A percentile compares a stretch with the other conserved stretches of the same genome.
Evolutionary conservation across 2,888 invertebrate genomes (phyloP).

Genomic region (Atethmia centrago): DNA sequence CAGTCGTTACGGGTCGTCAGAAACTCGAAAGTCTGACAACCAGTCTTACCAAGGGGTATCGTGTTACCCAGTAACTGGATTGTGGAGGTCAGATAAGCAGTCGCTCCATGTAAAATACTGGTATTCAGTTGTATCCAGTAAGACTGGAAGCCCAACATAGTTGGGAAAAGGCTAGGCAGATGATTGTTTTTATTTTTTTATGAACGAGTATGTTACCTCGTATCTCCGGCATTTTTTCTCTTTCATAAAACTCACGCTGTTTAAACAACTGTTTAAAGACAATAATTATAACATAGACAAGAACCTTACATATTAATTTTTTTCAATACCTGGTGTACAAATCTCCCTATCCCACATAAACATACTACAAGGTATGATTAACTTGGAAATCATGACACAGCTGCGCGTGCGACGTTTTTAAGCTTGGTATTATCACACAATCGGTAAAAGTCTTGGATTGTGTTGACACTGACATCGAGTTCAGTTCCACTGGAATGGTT

Average conservation of each 20-base stretch:
- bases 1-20: too few relatives aligned
- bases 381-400: constrained; percentile 32
- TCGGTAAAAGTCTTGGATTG: constrained; percentile 65
- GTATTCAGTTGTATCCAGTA: too few relatives aligned
- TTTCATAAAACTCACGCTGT: not conserved
- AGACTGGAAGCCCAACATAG: too few relatives aligned
- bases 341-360: not conserved
- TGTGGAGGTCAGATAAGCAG: too few relatives aligned
- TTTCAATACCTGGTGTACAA: not conserved
- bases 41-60: too few relatives aligned
- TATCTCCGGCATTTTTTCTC: not conserved
- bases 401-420: constrained; percentile 52
- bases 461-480: constrained; percentile 23
- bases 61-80: too few relatives aligned
- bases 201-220: too few relatives aligned
- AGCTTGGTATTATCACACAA: constrained; percentile 63
- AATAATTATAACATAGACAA: not conserved
- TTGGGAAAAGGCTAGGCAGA: too few relatives aligned
- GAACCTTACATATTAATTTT: not conserved
- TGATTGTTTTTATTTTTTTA: too few relatives aligned
- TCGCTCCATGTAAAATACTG: too few relatives aligned
- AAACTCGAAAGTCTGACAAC: too few relatives aligned
- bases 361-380: not conserved
- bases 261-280: not conserved
- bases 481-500: constrained; percentile 21